Conservation (phyloP, 2,797 vertebrate genomes). For the Sebastes trivittatus region DNA sequence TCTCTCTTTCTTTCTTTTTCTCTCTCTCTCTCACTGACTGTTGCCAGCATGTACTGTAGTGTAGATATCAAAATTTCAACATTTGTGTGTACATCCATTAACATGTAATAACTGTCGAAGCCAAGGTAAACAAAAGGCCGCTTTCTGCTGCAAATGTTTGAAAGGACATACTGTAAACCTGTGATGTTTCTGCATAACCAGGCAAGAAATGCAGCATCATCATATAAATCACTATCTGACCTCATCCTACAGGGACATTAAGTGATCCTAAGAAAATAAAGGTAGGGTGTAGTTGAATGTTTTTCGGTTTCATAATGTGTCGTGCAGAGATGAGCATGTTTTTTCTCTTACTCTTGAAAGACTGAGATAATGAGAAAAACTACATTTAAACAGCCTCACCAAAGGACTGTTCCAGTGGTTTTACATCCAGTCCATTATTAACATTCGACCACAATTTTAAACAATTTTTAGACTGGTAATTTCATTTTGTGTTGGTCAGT, state of each 20-base stretch:
- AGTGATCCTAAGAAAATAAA: not conserved
- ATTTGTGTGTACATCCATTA: not conserved
- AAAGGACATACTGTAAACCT: not conserved
- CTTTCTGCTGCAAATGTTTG: not conserved
- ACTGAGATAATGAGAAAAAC: not conserved
- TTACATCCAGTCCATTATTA: not conserved
- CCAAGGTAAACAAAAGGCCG: not conserved
- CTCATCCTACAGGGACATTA: not conserved
- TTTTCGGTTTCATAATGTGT: not conserved
- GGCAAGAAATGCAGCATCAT: not conserved
- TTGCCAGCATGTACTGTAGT: not conserved
- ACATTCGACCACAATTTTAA: not conserved
- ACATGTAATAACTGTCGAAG: not conserved
- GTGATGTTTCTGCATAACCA: not conserved
- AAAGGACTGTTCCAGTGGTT: not conserved
- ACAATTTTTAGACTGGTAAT: not conserved
- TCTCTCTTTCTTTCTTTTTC: not conserved
- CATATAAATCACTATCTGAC: not conserved
- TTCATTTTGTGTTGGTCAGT: not conserved
- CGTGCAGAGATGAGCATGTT: not conserved
- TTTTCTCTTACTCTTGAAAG: not conserved
- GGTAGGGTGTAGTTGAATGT: not conserved
- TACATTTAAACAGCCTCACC: not conserved
- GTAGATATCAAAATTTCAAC: not conserved
- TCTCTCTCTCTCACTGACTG: not conserved